Base-by-base conservation (phyloP, 2,797 vertebrate species). In the Galaxias olidus region DNA sequence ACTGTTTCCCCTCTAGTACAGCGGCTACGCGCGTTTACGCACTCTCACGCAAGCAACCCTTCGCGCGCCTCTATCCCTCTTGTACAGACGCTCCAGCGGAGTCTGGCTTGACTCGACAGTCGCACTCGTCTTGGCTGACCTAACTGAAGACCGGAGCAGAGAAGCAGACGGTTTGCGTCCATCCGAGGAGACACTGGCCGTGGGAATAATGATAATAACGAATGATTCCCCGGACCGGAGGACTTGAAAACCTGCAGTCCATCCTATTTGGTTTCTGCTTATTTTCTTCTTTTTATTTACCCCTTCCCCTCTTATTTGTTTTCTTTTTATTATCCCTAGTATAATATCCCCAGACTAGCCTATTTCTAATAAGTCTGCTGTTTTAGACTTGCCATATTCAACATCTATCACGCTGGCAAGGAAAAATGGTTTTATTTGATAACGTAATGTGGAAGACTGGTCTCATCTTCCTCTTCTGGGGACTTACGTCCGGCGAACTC, bases 391-490 rank as follows among this genome's bases (percentile, higher is more conserved):
- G 48, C 9, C 13, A 6, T 61, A 30, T 51, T 62, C 13, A 52
- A 44, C 19, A 59, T 48, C 41, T 59, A 46, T 15, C 56, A 63
- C 44, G 19, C 20, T 52, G 43, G 46, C 9, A 30, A 17, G 52
- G 14, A 10, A 15, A 11, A 12, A 51, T 42, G 43, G 50, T 46
- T 43, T 40, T 4, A 0, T 41, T 11, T 10, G 61, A 20, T 52
- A 91, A 88, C 91, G 90, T n/a, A n/a, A n/a, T 93, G 91, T 81
- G 84, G 74, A 77, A 76, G 59, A 80, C 89, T 18, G 75, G 77
- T 57, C 55, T 90, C 61, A 79, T 93, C 63, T 72, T 94, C 67
- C 74, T 91, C 7, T 75, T 92, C 17, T 88, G 82, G 76, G 78
- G 85, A 81, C 83, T 72, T 67, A 84, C 87, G 58, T 48, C 87